Percentiles rank a stretch among this genome's conserved stretches.
Conservation (phyloP, 2,888 invertebrate species). For the Agrochola lota region DNA sequence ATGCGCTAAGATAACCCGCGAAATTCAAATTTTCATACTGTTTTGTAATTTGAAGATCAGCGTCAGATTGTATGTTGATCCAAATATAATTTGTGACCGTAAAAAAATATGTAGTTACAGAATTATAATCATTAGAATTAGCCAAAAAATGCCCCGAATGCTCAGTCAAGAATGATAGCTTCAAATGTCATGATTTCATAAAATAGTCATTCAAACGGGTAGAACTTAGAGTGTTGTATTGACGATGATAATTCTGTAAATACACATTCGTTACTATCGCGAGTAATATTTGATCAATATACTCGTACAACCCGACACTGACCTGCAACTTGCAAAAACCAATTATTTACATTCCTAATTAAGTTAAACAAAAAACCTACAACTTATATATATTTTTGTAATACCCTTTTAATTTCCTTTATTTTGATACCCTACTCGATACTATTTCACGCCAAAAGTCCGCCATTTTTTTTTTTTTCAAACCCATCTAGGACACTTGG, state of each 20-base stretch:
- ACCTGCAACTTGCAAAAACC: neutral
- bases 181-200: neutral
- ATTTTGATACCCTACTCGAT: no score
- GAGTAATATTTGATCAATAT: neutral
- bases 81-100: neutral
- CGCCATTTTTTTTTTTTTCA: no score
- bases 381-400: no score
- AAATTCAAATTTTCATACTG: neutral
- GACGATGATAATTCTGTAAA: neutral
- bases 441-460: no score
- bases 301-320: neutral
- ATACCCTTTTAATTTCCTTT: no score
- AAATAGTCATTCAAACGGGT: neutral
- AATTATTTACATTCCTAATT: no score
- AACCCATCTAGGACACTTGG: no score
- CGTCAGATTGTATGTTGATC: neutral
- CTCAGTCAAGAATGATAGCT: neutral
- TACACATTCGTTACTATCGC: neutral
- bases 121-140: neutral
- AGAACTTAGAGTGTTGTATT: neutral
- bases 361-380: no score
- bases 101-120: neutral
- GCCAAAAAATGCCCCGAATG: neutral
- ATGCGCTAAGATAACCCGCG: neutral
- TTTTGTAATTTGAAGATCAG: neutral